Conservation (phyloP, 2,113 vertebrate genomes). For the Dascyllus trimaculatus region DNA sequence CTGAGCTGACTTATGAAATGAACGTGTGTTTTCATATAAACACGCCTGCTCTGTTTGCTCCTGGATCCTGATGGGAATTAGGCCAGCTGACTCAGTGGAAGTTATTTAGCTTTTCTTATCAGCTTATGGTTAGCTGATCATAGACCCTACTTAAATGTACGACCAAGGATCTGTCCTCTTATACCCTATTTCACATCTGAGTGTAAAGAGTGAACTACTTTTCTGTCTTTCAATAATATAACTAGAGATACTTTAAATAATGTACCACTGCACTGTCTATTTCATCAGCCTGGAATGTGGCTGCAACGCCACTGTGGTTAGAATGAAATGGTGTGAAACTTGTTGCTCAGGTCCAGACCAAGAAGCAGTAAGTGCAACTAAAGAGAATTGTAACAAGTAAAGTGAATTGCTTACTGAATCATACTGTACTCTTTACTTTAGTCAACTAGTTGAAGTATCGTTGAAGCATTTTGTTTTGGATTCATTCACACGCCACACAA, state of each 20-base stretch:
- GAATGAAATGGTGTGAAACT: conserved; percentile 41
- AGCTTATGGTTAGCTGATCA: conserved; percentile 18
- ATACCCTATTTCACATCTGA: no score
- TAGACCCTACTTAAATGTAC: not conserved
- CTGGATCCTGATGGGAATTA: conserved; percentile 42
- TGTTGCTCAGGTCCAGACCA: conserved; percentile 29
- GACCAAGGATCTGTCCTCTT: no score
- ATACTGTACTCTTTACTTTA: not conserved
- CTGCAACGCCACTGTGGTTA: not conserved
- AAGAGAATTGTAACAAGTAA: no score
- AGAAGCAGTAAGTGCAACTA: not conserved
- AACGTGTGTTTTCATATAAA: conserved; percentile 19
- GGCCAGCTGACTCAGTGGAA: conserved; percentile 44
- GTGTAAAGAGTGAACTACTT: not conserved
- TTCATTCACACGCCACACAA: not conserved
- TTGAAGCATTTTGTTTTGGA: not conserved
- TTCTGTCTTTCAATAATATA: not conserved
- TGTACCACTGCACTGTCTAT: not conserved
- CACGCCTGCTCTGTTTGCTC: conserved; percentile 25
- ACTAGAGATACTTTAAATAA: not conserved
- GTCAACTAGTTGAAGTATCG: not conserved
- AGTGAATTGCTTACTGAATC: not conserved
- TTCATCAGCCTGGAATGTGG: conserved; percentile 14
- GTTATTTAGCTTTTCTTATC: conserved; percentile 37
- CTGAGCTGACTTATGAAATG: conserved; percentile 19